Percentiles rank a stretch among this genome's conserved stretches.
Conservation (phyloP, 1,140 invertebrate genomes). For the Lordiphosa mommai region DNA sequence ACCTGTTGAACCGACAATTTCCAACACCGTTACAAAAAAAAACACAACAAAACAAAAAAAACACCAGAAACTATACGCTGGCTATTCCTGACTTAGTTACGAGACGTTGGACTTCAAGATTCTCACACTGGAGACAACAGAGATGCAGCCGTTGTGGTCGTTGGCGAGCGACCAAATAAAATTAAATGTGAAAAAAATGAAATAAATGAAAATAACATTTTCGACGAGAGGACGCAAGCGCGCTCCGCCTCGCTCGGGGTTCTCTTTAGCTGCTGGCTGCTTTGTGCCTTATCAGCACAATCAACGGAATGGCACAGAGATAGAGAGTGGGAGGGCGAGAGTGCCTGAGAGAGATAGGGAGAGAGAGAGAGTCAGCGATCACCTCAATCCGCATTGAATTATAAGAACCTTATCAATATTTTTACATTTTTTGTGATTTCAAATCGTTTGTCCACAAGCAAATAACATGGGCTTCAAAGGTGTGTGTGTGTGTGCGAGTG, state of each 20-base stretch:
- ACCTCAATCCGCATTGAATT: conserved; percentile 45
- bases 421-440: conserved; percentile 21
- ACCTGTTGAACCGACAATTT: conserved; percentile 3
- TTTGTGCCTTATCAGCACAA: conserved; percentile 44
- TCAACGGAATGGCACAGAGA: conserved; percentile 1
- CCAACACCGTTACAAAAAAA: neutral
- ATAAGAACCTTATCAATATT: conserved; percentile 46
- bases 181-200: conserved; percentile 26
- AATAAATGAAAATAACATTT: conserved; percentile 4
- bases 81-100: too few species aligned
- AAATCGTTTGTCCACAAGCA: conserved; percentile 39
- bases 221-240: neutral
- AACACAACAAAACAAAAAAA: too few species aligned
- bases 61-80: too few species aligned
- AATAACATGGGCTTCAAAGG: conserved; percentile 21
- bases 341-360: neutral
- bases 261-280: neutral
- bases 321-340: neutral
- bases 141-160: conserved; percentile 44
- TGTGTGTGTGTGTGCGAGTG: neutral
- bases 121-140: neutral
- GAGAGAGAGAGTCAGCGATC: conserved; percentile 19
- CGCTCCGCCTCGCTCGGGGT: neutral
- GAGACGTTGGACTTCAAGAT: neutral
- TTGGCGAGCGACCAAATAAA: conserved; percentile 56